Evolutionary conservation across 2,113 vertebrate genomes (phyloP).

Genomic region (Cranoglanis bouderius): DNA sequence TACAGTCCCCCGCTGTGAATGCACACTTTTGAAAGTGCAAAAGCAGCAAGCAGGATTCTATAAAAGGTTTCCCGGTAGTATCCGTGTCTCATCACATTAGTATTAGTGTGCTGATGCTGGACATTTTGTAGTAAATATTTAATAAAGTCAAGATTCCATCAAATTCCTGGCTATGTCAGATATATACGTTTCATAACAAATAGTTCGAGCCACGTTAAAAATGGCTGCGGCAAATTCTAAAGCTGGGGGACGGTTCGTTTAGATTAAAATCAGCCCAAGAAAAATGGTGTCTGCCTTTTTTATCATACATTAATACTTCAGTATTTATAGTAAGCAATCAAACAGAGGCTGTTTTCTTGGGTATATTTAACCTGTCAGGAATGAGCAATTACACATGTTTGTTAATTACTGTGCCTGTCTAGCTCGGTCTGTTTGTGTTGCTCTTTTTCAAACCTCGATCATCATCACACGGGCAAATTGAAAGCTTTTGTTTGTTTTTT

Average conservation of each 20-base stretch:
- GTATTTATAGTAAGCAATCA: slow-evolving; percentile 69
- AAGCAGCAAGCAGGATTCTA: slow-evolving; percentile 57
- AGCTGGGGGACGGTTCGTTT: slow-evolving; percentile 37
- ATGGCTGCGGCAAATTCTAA: slow-evolving; percentile 21
- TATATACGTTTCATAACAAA: slow-evolving; percentile 28
- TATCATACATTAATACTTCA: slow-evolving; percentile 60
- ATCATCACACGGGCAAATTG: slow-evolving; percentile 72
- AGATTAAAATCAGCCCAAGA: slow-evolving; percentile 42
- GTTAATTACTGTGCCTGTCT: slow-evolving; percentile 80
- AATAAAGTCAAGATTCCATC: background rate
- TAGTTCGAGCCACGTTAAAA: slow-evolving; percentile 16
- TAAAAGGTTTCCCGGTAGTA: slow-evolving; percentile 28
- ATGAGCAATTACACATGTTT: slow-evolving; percentile 80
- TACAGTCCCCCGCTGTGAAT: slow-evolving; percentile 24
- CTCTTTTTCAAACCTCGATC: slow-evolving; percentile 68
- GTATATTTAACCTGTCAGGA: slow-evolving; percentile 77
- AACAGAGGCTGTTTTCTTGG: slow-evolving; percentile 73
- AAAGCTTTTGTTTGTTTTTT: slow-evolving; percentile 67
- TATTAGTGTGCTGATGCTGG: background rate
- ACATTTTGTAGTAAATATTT: slow-evolving; percentile 13
- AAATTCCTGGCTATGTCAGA: background rate
- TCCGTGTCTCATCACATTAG: slow-evolving; percentile 35
- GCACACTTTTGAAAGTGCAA: slow-evolving; percentile 48
- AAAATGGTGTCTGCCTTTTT: slow-evolving; percentile 49
- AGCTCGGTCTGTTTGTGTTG: slow-evolving; percentile 77